phyloP scores from a whole-genome alignment of 92 coral and sea anemone genomes.

The Heliopora coerulea region DNA sequence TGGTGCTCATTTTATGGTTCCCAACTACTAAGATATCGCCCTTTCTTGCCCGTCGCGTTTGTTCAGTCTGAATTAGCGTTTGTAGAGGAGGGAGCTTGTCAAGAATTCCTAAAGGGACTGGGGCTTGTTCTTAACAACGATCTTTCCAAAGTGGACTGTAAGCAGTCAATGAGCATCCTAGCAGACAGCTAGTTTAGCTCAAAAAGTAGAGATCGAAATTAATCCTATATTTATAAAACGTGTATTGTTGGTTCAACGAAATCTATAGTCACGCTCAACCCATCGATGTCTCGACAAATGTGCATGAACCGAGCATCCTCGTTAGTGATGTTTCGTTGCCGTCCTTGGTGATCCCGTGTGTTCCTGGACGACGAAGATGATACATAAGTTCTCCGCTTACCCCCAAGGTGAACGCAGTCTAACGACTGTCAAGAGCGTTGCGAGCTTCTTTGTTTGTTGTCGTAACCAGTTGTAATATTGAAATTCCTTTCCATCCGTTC shows the following conservation, averaged over 20 bases:
- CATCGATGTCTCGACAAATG: conserved; percentile 3
- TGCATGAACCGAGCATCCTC: conserved; percentile 15
- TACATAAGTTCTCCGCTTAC: neutral
- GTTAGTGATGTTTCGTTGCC: too few relatives aligned
- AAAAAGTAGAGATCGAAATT: conserved; percentile 5
- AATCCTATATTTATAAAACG: conserved; percentile 18
- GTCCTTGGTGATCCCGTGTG: neutral
- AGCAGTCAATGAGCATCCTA: conserved; percentile 77
- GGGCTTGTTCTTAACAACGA: conserved; percentile 81
- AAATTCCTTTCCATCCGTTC: neutral
- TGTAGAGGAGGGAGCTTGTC: conserved; percentile 86
- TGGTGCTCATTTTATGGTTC: neutral
- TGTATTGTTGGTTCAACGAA: conserved; percentile 15
- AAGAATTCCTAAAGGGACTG: conserved; percentile 84
- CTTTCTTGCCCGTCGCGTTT: conserved; percentile 95
- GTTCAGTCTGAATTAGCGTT: conserved; percentile 99
- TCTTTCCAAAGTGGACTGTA: conserved; percentile 89
- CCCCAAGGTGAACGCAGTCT: neutral
- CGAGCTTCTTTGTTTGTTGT: neutral
- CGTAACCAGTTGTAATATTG: neutral
- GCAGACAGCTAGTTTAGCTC: conserved; percentile 53
- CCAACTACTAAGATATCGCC: conserved; percentile 79
- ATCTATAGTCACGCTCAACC: conserved; percentile 6
- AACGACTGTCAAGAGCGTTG: neutral
- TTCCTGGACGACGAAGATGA: neutral